These are phyloP conservation scores for Andrena haemorrhoa DNA, from an alignment of 2,888 invertebrate genomes.

Conservation along the genomic window DNA sequence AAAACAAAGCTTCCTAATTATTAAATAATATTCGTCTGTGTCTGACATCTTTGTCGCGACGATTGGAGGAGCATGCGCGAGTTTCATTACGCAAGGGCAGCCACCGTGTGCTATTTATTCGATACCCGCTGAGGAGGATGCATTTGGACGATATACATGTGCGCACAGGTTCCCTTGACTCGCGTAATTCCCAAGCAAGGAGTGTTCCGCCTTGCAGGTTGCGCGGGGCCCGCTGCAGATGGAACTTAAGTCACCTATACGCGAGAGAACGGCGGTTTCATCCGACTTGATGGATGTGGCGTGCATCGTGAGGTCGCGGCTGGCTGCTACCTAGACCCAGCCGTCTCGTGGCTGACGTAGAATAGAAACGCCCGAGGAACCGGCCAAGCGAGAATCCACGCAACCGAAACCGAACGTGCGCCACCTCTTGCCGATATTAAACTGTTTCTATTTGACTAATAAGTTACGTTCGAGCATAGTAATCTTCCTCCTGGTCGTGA, in stretches of 20 bases:
- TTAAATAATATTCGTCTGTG: too few relatives aligned
- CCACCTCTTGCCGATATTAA: slow-evolving; percentile 40
- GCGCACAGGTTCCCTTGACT: slow-evolving; percentile 54
- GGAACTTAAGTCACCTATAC: slow-evolving; percentile 65
- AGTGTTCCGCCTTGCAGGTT: slow-evolving; percentile 56
- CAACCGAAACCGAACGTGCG: slow-evolving; percentile 26
- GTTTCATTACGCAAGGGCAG: slow-evolving; percentile 22
- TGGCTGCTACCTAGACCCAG: slow-evolving; percentile 61
- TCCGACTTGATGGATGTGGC: slow-evolving; percentile 76
- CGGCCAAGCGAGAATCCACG: slow-evolving; percentile 52
- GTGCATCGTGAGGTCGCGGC: slow-evolving; percentile 70
- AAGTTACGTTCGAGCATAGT: not conserved
- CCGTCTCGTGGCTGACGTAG: slow-evolving; percentile 54
- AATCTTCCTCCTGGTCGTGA: not conserved
- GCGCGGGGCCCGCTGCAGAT: slow-evolving; percentile 39
- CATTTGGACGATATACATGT: slow-evolving; percentile 41
- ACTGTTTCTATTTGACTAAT: slow-evolving; percentile 22
- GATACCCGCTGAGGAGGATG: slow-evolving; percentile 19
- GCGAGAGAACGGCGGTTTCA: slow-evolving; percentile 70
- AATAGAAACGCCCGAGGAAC: slow-evolving; percentile 56
- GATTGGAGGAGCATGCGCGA: slow-evolving; percentile 17
- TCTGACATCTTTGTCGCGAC: not conserved
- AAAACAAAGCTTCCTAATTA: too few relatives aligned
- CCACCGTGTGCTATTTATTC: slow-evolving; percentile 44
- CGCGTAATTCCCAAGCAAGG: slow-evolving; percentile 63